These are phyloP conservation scores for Ylistrum balloti DNA, from an alignment of 1,140 invertebrate species.

Conservation along the genomic window DNA sequence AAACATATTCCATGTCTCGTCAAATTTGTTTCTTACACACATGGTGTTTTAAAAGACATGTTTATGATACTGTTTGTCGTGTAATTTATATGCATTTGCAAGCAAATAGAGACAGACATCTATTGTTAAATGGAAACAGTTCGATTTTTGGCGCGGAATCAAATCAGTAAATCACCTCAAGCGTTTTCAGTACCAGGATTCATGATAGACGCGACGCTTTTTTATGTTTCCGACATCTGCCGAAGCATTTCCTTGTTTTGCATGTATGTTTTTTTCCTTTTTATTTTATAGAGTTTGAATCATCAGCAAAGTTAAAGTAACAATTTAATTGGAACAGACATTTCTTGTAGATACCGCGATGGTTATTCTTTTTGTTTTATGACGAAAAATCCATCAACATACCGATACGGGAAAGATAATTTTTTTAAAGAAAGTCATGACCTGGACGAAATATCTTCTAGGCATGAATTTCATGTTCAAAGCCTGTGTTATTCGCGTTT, in stretches of 20 bases:
- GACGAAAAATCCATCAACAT: neutral
- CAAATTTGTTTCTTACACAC: neutral
- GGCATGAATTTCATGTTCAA: too few relatives aligned
- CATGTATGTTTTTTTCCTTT: too few relatives aligned
- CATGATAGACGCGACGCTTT: neutral
- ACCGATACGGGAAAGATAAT: too few relatives aligned
- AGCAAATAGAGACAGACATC: neutral
- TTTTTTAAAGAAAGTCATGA: too few relatives aligned
- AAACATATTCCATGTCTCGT: slow-evolving; percentile 19
- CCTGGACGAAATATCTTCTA: too few relatives aligned
- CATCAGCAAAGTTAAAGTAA: neutral
- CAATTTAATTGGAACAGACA: neutral
- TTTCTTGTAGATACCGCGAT: neutral
- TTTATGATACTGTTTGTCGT: neutral
- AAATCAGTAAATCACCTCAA: neutral
- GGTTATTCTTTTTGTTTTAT: neutral
- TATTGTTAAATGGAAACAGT: neutral
- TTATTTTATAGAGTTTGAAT: neutral
- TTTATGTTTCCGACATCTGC: neutral
- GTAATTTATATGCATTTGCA: too few relatives aligned
- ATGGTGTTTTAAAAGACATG: neutral
- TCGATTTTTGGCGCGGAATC: neutral
- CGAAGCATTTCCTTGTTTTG: neutral
- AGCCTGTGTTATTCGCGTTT: too few relatives aligned
- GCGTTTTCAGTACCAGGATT: neutral